Conservation (phyloP, 2,888 invertebrate species). For the Diachrysia chrysitis region DNA sequence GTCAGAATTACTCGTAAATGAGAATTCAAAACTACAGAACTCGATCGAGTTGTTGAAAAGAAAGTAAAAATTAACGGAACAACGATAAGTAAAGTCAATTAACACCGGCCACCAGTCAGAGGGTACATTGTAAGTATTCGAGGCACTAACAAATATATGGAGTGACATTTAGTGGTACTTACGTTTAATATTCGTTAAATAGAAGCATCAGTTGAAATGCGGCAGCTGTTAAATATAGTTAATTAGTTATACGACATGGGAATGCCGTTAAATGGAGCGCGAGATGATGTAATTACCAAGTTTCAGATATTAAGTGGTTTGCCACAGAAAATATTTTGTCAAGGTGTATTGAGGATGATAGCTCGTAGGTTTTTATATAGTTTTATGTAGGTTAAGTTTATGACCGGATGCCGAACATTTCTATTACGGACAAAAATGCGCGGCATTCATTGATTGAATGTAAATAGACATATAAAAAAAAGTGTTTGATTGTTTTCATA, state of each 20-base stretch:
- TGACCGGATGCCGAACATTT: constrained; percentile 26
- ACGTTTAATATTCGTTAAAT: constrained; percentile 81
- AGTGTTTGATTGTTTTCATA: background rate
- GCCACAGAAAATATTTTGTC: constrained; percentile 50
- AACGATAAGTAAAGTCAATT: constrained; percentile 81
- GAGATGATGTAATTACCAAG: constrained; percentile 60
- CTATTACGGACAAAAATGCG: constrained; percentile 34
- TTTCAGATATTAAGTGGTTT: constrained; percentile 54
- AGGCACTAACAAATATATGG: constrained; percentile 78
- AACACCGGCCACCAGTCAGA: constrained; percentile 74
- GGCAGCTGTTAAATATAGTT: constrained; percentile 81
- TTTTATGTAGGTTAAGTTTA: no score
- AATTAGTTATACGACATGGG: constrained; percentile 77
- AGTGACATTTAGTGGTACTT: constrained; percentile 84
- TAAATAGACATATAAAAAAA: constrained; percentile 41
- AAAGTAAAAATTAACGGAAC: constrained; percentile 72
- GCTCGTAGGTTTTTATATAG: constrained; percentile 30
- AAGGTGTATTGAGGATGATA: constrained; percentile 18
- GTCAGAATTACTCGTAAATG: constrained; percentile 45
- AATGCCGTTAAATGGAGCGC: constrained; percentile 60
- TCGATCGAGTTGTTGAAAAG: constrained; percentile 63
- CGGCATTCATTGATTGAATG: constrained; percentile 36
- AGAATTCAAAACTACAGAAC: constrained; percentile 48
- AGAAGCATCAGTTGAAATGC: constrained; percentile 80
- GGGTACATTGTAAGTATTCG: constrained; percentile 71